Percentiles rank a stretch among this genome's conserved stretches.
Conservation (phyloP, 2,888 invertebrate species). For the Noctua pronuba region DNA sequence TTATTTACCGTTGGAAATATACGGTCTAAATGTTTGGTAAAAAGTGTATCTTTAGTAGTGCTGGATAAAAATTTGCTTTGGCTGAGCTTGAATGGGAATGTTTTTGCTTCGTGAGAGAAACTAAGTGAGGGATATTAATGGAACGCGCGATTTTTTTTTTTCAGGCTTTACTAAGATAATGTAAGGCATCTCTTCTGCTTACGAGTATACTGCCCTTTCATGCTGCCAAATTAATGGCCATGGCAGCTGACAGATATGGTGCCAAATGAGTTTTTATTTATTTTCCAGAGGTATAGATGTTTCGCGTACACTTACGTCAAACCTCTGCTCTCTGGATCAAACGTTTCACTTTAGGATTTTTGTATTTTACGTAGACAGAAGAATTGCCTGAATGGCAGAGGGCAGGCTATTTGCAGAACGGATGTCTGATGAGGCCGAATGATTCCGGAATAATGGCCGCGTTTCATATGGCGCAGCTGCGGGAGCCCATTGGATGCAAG, state of each 20-base stretch:
- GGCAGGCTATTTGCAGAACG: too few relatives aligned
- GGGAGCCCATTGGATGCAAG: too few relatives aligned
- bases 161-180: background rate
- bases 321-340: too few relatives aligned
- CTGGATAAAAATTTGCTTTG: constrained; percentile 21
- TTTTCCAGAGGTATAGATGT: too few relatives aligned
- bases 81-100: constrained; percentile 19
- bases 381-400: too few relatives aligned
- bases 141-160: constrained; percentile 3
- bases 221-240: background rate
- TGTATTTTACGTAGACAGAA: too few relatives aligned
- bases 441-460: too few relatives aligned
- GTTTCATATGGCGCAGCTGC: too few relatives aligned
- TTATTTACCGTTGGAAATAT: constrained; percentile 68
- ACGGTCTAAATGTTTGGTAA: constrained; percentile 58
- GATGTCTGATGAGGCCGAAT: too few relatives aligned
- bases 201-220: background rate
- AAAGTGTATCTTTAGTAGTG: constrained; percentile 48
- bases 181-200: background rate
- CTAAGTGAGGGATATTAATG: constrained; percentile 3
- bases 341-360: too few relatives aligned
- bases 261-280: background rate
- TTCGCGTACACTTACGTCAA: too few relatives aligned
- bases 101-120: constrained; percentile 21
- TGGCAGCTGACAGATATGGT: background rate